These are phyloP conservation scores for Coleophora flavipennella DNA, from an alignment of 2,888 invertebrate genomes.

Conservation along the genomic window DNA sequence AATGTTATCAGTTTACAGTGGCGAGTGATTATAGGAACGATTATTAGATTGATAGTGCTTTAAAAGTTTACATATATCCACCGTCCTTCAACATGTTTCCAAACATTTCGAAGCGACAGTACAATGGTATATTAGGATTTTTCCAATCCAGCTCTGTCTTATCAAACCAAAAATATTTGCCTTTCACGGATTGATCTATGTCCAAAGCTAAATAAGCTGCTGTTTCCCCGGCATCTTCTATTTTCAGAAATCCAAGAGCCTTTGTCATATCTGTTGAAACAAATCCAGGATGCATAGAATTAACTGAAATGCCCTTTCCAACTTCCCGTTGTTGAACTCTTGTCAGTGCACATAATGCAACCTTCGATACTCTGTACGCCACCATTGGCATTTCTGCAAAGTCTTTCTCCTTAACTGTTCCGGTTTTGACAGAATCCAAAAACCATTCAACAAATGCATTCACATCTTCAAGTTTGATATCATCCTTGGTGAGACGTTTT, in stretches of 20 bases:
- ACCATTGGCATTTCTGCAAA: constrained; percentile 14
- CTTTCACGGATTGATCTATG: constrained; percentile 22
- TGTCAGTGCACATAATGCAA: constrained; percentile 23
- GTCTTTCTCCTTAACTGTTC: constrained; percentile 18
- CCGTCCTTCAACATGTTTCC: constrained; percentile 7
- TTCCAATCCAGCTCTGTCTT: constrained; percentile 21
- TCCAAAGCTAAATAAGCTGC: constrained; percentile 23
- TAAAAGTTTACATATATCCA: neutral
- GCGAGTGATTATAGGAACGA: too few species aligned
- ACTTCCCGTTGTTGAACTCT: constrained; percentile 20
- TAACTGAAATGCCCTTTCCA: constrained; percentile 22
- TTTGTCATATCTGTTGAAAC: constrained; percentile 24
- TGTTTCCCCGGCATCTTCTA: constrained; percentile 16
- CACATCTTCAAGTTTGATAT: constrained; percentile 18
- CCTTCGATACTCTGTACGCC: constrained; percentile 22
- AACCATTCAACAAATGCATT: constrained; percentile 25
- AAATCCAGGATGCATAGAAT: constrained; percentile 25
- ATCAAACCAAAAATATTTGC: constrained; percentile 23
- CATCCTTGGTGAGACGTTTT: constrained; percentile 17
- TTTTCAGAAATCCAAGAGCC: constrained; percentile 12
- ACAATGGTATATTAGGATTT: constrained; percentile 9
- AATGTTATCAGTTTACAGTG: too few species aligned
- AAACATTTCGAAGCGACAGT: constrained; percentile 9
- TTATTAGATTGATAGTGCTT: too few species aligned
- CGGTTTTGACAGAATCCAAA: constrained; percentile 20